Evolutionary conservation across 1,140 invertebrate genomes (phyloP).

Genomic region (Brachionus rubens): DNA sequence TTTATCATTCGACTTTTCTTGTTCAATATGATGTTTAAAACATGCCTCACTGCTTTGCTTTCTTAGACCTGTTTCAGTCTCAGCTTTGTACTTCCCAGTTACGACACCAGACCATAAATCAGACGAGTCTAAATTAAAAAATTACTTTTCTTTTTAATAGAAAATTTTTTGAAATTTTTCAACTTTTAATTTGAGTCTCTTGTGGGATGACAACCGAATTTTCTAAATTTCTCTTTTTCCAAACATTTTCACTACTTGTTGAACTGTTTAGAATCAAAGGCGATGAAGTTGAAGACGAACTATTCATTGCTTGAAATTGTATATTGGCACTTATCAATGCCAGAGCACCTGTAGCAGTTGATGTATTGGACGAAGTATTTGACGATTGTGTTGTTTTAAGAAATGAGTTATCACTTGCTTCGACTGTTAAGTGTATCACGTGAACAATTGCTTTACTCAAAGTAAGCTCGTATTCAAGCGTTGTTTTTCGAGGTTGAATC

Average conservation of each 20-base stretch:
- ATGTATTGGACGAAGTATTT: not conserved
- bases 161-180: not conserved
- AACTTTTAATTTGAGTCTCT: slow-evolving; percentile 40
- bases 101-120: slow-evolving; percentile 45
- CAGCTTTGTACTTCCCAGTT: slow-evolving; percentile 12
- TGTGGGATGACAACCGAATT: slow-evolving; percentile 20
- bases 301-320: slow-evolving; percentile 24
- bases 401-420: slow-evolving; percentile 5
- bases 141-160: not conserved
- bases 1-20: not conserved
- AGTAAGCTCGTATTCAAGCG: not conserved
- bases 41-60: not conserved
- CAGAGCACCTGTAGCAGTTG: slow-evolving; percentile 17
- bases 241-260: slow-evolving; percentile 30
- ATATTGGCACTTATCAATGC: slow-evolving; percentile 30
- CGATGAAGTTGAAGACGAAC: not conserved
- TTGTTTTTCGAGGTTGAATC: slow-evolving; percentile 38
- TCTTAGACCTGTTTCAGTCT: not conserved
- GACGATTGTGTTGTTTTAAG: slow-evolving; percentile 15
- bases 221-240: slow-evolving; percentile 38
- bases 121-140: slow-evolving; percentile 5
- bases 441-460: slow-evolving; percentile 22
- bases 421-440: slow-evolving; percentile 29
- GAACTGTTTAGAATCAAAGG: not conserved
- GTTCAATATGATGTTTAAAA: not conserved